Evolutionary conservation across 1,140 invertebrate genomes (phyloP).

Genomic region (Forficula auricularia): DNA sequence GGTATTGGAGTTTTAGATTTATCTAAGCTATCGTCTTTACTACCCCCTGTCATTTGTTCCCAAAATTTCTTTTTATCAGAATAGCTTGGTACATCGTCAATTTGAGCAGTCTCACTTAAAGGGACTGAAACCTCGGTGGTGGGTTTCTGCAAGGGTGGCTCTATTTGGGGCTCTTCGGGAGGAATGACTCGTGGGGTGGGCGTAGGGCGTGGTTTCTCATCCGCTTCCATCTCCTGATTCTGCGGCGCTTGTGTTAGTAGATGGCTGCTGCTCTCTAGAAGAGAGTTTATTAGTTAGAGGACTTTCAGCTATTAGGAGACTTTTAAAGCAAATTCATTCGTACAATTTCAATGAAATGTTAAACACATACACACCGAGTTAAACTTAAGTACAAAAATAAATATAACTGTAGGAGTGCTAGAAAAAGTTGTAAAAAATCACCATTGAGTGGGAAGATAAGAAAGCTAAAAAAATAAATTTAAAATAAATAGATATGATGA

Average conservation of each 20-base stretch:
- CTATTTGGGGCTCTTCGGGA: too few species aligned
- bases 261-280: conserved; percentile 13
- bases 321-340: conserved; percentile 2
- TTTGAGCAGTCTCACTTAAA: not conserved
- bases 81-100: conserved; percentile 21
- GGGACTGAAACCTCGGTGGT: conserved; percentile 1
- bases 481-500: not conserved
- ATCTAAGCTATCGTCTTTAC: not conserved
- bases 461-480: not conserved
- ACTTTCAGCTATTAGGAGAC: conserved; percentile 2
- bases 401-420: conserved; percentile 6
- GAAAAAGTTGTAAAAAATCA: conserved; percentile 5
- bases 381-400: not conserved
- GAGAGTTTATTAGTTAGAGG: conserved; percentile 11
- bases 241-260: conserved; percentile 12
- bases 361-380: too few species aligned
- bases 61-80: conserved; percentile 30
- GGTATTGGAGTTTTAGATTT: not conserved
- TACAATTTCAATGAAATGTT: not conserved
- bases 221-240: conserved; percentile 10
- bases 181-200: conserved; percentile 10
- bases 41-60: conserved; percentile 22
- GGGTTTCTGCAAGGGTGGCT: not conserved
- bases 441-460: too few species aligned
- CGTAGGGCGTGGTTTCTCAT: conserved; percentile 12